phyloP scores from a whole-genome alignment of 2,797 vertebrate genomes.

The Pogoniulus pusillus region DNA sequence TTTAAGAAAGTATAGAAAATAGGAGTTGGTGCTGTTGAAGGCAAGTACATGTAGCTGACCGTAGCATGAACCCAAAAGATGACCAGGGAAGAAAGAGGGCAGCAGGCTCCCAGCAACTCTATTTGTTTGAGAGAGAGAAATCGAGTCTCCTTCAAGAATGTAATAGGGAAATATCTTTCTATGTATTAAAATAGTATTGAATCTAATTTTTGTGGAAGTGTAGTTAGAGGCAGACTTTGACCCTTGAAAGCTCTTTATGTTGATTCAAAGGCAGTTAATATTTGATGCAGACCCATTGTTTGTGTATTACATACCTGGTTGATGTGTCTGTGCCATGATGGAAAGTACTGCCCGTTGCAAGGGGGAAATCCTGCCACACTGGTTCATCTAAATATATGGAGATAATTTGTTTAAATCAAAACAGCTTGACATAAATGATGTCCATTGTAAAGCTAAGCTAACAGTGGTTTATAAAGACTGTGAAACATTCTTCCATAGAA shows the following conservation, averaged over 20 bases:
- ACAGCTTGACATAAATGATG: neutral
- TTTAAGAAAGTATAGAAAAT: neutral
- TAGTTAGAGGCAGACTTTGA: neutral
- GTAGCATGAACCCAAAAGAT: neutral
- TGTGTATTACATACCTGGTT: neutral
- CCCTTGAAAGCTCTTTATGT: neutral
- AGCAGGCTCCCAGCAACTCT: neutral
- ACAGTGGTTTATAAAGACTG: neutral
- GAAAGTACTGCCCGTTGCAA: neutral
- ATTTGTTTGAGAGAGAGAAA: neutral
- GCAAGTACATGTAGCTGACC: neutral
- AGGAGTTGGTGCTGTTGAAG: neutral
- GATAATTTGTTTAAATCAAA: neutral
- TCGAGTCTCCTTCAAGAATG: neutral
- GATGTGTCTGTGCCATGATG: neutral
- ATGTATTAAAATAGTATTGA: neutral
- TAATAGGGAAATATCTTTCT: neutral
- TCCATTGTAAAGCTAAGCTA: neutral
- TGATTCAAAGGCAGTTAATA: neutral
- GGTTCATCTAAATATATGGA: neutral
- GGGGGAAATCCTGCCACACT: neutral
- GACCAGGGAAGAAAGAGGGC: neutral
- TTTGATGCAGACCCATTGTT: neutral
- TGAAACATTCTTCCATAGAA: neutral
- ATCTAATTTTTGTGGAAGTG: neutral